Conservation (phyloP, 1,140 invertebrate species). For the Arctopsyche grandis region DNA sequence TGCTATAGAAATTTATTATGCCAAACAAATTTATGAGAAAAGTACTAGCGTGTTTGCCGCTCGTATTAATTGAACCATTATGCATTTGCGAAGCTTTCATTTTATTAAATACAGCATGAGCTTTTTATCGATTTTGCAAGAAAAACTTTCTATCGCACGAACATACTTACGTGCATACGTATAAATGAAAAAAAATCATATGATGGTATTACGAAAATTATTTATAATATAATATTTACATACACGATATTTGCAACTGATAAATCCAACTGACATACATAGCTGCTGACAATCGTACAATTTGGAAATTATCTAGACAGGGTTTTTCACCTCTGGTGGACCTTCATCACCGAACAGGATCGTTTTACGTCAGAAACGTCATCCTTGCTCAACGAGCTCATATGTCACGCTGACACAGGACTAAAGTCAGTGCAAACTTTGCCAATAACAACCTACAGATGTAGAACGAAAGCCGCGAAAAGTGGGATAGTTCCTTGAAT, state of each 20-base stretch:
- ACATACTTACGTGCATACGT: background rate
- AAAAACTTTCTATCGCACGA: background rate
- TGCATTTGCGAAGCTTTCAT: conserved; percentile 4
- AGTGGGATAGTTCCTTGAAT: background rate
- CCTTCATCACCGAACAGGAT: background rate
- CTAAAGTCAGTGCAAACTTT: background rate
- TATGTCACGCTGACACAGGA: background rate
- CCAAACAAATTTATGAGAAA: background rate
- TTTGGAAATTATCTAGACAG: background rate
- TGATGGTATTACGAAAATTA: no score
- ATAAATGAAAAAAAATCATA: background rate
- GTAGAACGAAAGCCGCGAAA: background rate
- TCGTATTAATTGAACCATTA: conserved; percentile 26
- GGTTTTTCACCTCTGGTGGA: conserved; percentile 2
- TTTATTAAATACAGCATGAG: conserved; percentile 5
- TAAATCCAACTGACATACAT: background rate
- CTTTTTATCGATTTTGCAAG: background rate
- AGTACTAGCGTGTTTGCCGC: background rate
- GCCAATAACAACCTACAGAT: conserved; percentile 1
- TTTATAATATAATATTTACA: no score
- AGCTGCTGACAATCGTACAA: background rate
- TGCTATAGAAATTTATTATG: no score
- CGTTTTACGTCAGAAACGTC: conserved; percentile 7
- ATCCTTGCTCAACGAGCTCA: background rate
- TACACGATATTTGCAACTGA: no score